Evolutionary conservation across 2,113 vertebrate genomes (phyloP).

Genomic region (Tragulus kanchil): DNA sequence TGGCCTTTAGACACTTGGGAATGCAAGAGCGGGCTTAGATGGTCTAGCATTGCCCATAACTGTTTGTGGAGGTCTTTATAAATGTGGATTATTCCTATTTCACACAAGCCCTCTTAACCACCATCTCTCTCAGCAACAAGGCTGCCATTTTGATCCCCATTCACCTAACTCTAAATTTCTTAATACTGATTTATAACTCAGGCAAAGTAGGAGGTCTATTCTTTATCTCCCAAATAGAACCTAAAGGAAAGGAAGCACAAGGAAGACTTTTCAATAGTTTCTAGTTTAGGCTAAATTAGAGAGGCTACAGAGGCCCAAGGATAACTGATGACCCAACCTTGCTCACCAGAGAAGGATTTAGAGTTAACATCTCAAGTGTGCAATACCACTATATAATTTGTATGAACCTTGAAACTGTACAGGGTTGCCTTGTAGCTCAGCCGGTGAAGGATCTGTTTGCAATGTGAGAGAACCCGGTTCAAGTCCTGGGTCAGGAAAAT

Average conservation of each 20-base stretch:
- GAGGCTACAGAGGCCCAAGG: background rate
- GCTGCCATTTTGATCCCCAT: background rate
- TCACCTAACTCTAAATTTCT: background rate
- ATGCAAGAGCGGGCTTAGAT: background rate
- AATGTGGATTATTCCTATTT: background rate
- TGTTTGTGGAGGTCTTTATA: background rate
- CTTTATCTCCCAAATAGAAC: background rate
- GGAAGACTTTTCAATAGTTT: background rate
- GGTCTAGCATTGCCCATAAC: background rate
- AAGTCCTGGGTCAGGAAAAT: too few relatives aligned
- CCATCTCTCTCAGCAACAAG: background rate
- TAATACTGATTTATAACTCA: background rate
- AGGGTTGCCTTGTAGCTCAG: too few relatives aligned
- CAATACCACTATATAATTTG: background rate
- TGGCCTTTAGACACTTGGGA: background rate
- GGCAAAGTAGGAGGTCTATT: background rate
- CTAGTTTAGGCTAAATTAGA: background rate
- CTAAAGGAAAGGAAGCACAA: background rate
- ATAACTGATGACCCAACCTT: background rate
- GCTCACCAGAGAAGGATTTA: background rate
- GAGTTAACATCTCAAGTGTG: background rate
- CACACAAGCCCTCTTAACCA: background rate
- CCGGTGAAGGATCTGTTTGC: too few relatives aligned
- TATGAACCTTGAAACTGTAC: background rate
- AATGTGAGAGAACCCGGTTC: too few relatives aligned